Evolutionary conservation across 2,113 vertebrate genomes (phyloP).

Genomic region (Hippocampus comes): DNA sequence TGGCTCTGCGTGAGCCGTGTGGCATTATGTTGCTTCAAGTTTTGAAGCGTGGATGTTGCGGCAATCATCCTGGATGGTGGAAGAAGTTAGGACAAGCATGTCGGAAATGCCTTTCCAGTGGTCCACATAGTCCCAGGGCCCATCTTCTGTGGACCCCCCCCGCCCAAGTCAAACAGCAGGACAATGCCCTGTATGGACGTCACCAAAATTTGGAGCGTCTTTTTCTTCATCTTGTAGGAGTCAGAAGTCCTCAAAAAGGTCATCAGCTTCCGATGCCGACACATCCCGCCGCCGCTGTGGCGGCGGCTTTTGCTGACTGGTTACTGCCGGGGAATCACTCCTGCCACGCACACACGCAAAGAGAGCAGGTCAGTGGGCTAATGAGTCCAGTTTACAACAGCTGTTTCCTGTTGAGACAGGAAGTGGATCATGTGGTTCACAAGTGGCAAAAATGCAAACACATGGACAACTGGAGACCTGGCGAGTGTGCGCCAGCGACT

Average conservation of each 20-base stretch:
- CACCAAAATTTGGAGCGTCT: neutral
- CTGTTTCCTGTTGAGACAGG: conserved; percentile 59
- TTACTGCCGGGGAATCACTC: conserved; percentile 41
- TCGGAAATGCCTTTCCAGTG: neutral
- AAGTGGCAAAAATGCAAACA: conserved; percentile 58
- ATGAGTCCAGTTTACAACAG: conserved; percentile 63
- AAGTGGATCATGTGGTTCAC: conserved; percentile 61
- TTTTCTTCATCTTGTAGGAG: neutral
- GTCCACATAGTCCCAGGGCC: neutral
- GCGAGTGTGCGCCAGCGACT: conserved; percentile 6
- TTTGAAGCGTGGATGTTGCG: too few species aligned
- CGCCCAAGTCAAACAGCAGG: neutral
- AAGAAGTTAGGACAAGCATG: too few species aligned
- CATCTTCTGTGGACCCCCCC: neutral
- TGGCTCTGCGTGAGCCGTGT: too few species aligned
- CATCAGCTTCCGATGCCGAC: conserved; percentile 69
- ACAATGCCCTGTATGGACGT: neutral
- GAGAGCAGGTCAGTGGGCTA: conserved; percentile 50
- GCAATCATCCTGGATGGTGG: too few species aligned
- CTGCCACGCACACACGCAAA: conserved; percentile 56
- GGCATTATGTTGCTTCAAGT: too few species aligned
- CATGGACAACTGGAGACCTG: conserved; percentile 40
- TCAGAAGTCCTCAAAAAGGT: conserved; percentile 84
- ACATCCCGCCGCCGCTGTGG: conserved; percentile 67
- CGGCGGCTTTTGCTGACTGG: conserved; percentile 47